phyloP scores from a whole-genome alignment of 1,140 invertebrate genomes.

The Nylanderia fulva region DNA sequence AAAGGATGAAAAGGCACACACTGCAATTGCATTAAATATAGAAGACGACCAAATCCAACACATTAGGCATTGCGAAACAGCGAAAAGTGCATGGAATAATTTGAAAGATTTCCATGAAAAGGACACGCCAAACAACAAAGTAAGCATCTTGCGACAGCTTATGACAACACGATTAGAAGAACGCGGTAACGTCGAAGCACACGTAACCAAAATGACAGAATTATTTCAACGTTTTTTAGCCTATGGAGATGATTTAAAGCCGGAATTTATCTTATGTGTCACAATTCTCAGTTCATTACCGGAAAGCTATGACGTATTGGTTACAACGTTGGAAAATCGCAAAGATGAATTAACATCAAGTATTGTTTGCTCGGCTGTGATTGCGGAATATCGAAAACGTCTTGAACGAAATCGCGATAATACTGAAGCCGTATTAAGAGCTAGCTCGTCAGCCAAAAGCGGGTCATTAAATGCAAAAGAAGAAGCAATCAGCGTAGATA shows the following conservation, averaged over 20 bases:
- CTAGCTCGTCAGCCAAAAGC: neutral
- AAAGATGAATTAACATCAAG: conserved; percentile 23
- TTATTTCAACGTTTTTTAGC: conserved; percentile 31
- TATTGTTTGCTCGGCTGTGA: conserved; percentile 1
- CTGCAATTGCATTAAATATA: conserved; percentile 21
- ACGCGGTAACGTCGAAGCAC: conserved; percentile 4
- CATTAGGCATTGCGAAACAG: conserved; percentile 5
- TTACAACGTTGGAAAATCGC: too few species aligned
- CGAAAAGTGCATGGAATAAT: conserved; percentile 26
- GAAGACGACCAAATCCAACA: conserved; percentile 26
- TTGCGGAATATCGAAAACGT: conserved; percentile 25
- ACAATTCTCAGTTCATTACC: too few species aligned
- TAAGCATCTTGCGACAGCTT: conserved; percentile 13
- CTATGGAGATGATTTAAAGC: conserved; percentile 10
- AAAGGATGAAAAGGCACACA: conserved; percentile 6
- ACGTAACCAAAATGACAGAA: conserved; percentile 5
- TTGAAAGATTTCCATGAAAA: too few species aligned
- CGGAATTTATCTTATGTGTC: conserved; percentile 24
- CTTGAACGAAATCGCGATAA: conserved; percentile 15
- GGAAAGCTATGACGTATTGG: too few species aligned
- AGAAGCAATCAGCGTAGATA: neutral
- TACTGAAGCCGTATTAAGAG: conserved; percentile 8
- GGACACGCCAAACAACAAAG: conserved; percentile 5
- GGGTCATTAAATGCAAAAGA: neutral
- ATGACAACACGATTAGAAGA: conserved; percentile 22